Base-by-base conservation (phyloP, 2,113 vertebrate species). In the Reinhardtius hippoglossoides region DNA sequence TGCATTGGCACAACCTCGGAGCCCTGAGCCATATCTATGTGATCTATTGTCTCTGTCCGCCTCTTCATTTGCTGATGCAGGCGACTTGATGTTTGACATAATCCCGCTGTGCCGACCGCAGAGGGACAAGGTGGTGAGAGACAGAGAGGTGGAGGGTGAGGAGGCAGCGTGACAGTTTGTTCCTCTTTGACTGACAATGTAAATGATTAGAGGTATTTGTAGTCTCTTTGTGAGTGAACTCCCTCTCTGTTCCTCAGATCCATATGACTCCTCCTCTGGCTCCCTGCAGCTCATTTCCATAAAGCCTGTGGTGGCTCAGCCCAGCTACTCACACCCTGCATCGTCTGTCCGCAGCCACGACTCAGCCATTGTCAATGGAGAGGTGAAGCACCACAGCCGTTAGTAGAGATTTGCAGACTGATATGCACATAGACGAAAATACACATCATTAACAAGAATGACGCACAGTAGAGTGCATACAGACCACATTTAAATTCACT, bases 201-300 rank as follows among this genome's bases (percentile, higher is more conserved):
- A 74, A 15, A 75, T 63, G 67, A 83, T 83, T 60, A 85, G 83
- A 79, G 73, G 62, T 71, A 70, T 84, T 80, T 86, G 84, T 83
- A 70, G 69, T 83, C 35, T 64, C 27, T 78, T 63, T 87, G 50
- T 83, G 81, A 83, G 76, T 86, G 67, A 88, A 88, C 79, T 78
- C n/a, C 44, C 67, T 84, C 74, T 83, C 74, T 93, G 72, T 86
- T 90, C 81, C 83, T 65, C 93, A 31, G 98, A 98, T 89, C 95
- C 95, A 50, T 99, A 98, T 0, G 96, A 99, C 91, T 95, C 96
- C 0, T 98, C 97, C 9, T 98, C 97, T 7, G 98, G 98, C 65
- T 99, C 97, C 0, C 95, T 99, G 82, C 97, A 99, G 90, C 96
- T 99, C 42, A 96, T 99, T 7, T 95, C 97, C 5, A 96, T 98